Conservation (phyloP, 2,888 invertebrate species). For the Dugesia japonica region DNA sequence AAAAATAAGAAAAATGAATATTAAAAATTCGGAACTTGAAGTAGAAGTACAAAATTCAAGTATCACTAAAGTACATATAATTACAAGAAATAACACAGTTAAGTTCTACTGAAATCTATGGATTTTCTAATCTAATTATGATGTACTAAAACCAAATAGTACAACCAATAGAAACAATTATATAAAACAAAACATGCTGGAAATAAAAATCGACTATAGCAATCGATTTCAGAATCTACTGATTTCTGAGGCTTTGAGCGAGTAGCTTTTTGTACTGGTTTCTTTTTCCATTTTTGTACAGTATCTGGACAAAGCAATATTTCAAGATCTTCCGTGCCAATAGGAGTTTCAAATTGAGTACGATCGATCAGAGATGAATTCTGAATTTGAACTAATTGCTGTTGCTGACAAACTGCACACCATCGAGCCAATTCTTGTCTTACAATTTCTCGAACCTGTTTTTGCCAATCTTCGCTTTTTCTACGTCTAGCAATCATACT, state of each 20-base stretch:
- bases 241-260: slow-evolving; percentile 20
- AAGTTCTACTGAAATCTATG: not conserved
- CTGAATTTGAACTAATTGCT: slow-evolving; percentile 28
- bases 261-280: not conserved
- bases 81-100: not conserved
- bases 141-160: slow-evolving; percentile 34
- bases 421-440: slow-evolving; percentile 33
- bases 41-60: not conserved
- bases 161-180: slow-evolving; percentile 35
- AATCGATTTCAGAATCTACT: slow-evolving; percentile 21
- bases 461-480: slow-evolving; percentile 29
- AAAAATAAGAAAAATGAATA: too few species aligned
- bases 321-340: slow-evolving; percentile 6
- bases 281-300: slow-evolving; percentile 13
- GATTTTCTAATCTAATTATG: not conserved
- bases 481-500: slow-evolving; percentile 24
- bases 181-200: slow-evolving; percentile 35
- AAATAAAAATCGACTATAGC: slow-evolving; percentile 34
- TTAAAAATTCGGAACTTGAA: too few species aligned
- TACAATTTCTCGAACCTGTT: slow-evolving; percentile 33
- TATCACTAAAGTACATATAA: slow-evolving; percentile 2
- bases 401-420: slow-evolving; percentile 33
- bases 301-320: slow-evolving; percentile 1
- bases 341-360: not conserved
- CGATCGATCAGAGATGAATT: not conserved